Percentiles rank a stretch among this genome's conserved stretches.
Evolutionary conservation across 2,113 vertebrate genomes (phyloP).

Genomic region (Megaleporinus macrocephalus): DNA sequence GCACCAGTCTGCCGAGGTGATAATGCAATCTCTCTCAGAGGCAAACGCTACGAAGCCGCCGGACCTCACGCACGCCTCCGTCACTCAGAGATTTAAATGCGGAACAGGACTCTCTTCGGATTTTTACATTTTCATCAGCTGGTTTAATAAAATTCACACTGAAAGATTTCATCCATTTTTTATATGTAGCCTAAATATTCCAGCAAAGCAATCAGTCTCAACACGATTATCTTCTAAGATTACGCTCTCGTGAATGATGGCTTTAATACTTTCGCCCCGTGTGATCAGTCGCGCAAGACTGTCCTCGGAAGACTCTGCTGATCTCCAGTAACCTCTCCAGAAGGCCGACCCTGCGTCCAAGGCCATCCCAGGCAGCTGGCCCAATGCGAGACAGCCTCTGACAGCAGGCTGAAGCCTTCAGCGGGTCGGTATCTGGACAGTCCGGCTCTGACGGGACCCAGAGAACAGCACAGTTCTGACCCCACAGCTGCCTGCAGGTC

Average conservation of each 20-base stretch:
- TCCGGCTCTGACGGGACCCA: not conserved
- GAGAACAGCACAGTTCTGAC: not conserved
- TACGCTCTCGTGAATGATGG: slow-evolving; percentile 6
- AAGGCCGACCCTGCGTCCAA: not conserved
- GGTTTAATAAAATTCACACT: not conserved
- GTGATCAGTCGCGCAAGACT: not conserved
- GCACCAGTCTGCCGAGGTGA: not conserved
- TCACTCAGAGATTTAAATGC: not conserved
- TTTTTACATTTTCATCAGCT: too few relatives aligned
- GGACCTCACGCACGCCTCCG: too few relatives aligned
- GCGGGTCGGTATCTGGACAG: slow-evolving; percentile 5
- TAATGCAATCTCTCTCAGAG: slow-evolving; percentile 10
- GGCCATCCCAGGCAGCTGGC: not conserved
- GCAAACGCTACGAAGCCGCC: not conserved
- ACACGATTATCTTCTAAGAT: slow-evolving; percentile 7
- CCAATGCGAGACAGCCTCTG: not conserved
- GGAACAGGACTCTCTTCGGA: not conserved
- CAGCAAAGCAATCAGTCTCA: not conserved
- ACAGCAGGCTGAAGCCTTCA: not conserved
- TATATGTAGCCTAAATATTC: not conserved
- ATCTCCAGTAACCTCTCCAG: slow-evolving; percentile 16
- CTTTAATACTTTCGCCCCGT: slow-evolving; percentile 14
- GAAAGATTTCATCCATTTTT: not conserved
- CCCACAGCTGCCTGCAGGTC: not conserved
- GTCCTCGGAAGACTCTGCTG: not conserved